A percentile compares a stretch with the other conserved stretches of the same genome.
phyloP scores from a whole-genome alignment of 2,113 vertebrate genomes.

The Antechinus stuartii region DNA sequence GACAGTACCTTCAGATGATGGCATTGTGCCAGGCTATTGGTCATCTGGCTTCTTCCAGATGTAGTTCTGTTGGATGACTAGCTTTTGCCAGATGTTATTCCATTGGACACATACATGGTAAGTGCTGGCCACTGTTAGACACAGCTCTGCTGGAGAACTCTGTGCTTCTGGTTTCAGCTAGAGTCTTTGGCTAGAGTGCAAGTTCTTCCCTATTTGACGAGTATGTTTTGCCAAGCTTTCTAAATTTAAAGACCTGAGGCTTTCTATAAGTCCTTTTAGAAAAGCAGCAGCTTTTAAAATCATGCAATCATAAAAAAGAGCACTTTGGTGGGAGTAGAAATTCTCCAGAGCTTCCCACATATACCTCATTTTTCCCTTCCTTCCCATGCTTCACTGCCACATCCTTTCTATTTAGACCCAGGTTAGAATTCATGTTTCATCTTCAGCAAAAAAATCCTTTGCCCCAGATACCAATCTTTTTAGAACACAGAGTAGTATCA shows the following conservation, averaged over 20 bases:
- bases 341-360: not conserved
- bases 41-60: not conserved
- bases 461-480: not conserved
- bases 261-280: not conserved
- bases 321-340: not conserved
- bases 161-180: not conserved
- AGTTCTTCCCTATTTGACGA: not conserved
- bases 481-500: not conserved
- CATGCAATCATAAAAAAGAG: not conserved
- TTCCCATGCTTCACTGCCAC: not conserved
- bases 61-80: not conserved
- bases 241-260: conserved; percentile 3
- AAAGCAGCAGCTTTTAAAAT: not conserved
- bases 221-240: not conserved
- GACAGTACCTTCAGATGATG: not conserved
- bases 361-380: not conserved
- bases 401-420: not conserved
- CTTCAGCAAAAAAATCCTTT: not conserved
- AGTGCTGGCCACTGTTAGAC: not conserved
- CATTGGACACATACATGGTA: not conserved
- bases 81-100: not conserved
- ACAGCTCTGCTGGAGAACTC: not conserved
- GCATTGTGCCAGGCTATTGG: not conserved
- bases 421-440: not conserved
- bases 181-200: not conserved